A percentile compares a stretch with the other conserved stretches of the same genome.
Conservation (phyloP, 2,113 vertebrate species). For the Neotoma lepida region DNA sequence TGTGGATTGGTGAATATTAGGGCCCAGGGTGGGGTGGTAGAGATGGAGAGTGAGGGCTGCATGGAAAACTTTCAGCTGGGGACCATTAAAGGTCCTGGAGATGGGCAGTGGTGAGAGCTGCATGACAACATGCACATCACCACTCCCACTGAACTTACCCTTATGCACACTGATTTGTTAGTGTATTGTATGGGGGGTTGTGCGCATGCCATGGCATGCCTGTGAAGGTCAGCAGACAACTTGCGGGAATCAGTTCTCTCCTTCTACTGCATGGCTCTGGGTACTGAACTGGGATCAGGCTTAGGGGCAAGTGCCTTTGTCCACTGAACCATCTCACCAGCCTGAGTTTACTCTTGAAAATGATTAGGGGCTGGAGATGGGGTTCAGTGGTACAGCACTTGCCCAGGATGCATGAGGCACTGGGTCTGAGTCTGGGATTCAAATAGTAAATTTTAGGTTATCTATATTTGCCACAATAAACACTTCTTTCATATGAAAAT, state of each 20-base stretch:
- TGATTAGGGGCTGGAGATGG: background rate
- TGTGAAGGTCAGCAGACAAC: background rate
- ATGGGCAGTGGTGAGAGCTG: rapidly evolving
- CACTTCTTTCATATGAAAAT: background rate
- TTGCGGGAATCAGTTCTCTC: background rate
- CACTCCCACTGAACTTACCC: background rate
- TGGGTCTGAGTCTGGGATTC: background rate
- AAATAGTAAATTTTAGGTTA: background rate
- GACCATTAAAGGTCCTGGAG: background rate
- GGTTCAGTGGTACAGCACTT: background rate
- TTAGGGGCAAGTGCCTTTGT: background rate
- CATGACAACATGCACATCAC: rapidly evolving
- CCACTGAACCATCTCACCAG: background rate
- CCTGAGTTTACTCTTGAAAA: background rate
- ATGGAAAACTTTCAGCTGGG: background rate
- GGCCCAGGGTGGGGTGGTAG: background rate
- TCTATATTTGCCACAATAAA: background rate
- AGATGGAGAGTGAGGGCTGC: rapidly evolving
- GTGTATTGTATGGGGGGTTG: background rate
- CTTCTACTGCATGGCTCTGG: background rate
- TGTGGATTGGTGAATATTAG: rapidly evolving
- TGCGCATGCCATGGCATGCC: background rate
- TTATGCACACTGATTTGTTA: too few species aligned
- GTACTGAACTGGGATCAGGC: background rate
- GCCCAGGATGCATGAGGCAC: background rate